Evolutionary conservation across 2,888 invertebrate species (phyloP).

Genomic region (Latheticus oryzae): DNA sequence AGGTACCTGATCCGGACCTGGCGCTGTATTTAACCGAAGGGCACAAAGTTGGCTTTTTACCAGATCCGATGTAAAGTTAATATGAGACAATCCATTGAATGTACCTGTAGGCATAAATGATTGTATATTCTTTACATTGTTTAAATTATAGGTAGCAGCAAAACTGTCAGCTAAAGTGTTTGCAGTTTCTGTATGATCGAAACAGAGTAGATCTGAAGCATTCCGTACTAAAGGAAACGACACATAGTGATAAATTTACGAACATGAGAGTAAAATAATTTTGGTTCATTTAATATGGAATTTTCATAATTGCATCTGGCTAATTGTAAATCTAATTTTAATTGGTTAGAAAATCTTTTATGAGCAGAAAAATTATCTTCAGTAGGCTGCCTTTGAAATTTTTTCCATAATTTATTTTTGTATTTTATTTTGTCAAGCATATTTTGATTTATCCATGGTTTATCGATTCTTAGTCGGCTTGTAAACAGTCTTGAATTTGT

Average conservation of each 20-base stretch:
- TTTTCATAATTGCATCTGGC: constrained; percentile 4
- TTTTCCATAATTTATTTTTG: constrained; percentile 7
- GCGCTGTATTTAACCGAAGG: no score
- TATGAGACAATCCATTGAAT: constrained; percentile 2
- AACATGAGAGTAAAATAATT: constrained; percentile 4
- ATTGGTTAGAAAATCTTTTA: constrained; percentile 7
- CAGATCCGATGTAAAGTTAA: constrained; percentile 2
- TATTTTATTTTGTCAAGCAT: constrained; percentile 4
- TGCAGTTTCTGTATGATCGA: constrained; percentile 7
- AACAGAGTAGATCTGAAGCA: constrained; percentile 5
- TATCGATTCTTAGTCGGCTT: not conserved
- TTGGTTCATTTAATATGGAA: constrained; percentile 1
- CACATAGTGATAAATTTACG: constrained; percentile 2
- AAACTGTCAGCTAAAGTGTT: constrained; percentile 11
- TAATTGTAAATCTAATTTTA: constrained; percentile 6
- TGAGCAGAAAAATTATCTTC: constrained; percentile 8
- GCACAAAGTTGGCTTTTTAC: constrained; percentile 9
- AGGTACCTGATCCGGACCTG: no score
- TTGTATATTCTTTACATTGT: constrained; percentile 1
- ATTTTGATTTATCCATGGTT: constrained; percentile 4
- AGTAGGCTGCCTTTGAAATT: constrained; percentile 1
- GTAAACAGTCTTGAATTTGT: not conserved
- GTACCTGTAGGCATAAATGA: constrained; percentile 8
- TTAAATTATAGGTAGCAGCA: constrained; percentile 7
- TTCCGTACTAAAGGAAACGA: constrained; percentile 4